Conservation (phyloP, 2,888 invertebrate species). For the Erannis defoliaria region DNA sequence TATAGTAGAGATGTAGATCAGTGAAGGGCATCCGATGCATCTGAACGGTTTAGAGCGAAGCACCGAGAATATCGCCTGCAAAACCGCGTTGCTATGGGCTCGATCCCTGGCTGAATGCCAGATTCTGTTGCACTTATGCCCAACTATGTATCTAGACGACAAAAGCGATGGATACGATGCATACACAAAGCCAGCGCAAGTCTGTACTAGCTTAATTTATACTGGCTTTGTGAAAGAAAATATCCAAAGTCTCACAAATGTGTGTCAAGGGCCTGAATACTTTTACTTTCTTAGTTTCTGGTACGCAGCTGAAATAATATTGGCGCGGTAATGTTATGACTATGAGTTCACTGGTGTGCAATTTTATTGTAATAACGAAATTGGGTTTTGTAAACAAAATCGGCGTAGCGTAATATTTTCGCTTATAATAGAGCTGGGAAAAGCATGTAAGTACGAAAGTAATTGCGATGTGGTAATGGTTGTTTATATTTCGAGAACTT, state of each 20-base stretch:
- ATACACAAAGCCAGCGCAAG: conserved; percentile 32
- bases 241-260: conserved; percentile 35
- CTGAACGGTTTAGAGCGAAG: conserved; percentile 12
- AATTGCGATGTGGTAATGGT: not conserved
- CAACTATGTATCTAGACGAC: conserved; percentile 33
- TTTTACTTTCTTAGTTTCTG: conserved; percentile 32
- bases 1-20: conserved; percentile 5
- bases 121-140: conserved; percentile 37
- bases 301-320: conserved; percentile 32
- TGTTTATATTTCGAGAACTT: not conserved
- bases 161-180: conserved; percentile 30
- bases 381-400: conserved; percentile 22
- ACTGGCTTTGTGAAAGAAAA: conserved; percentile 23
- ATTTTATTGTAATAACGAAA: conserved; percentile 22
- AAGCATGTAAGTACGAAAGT: not conserved
- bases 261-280: conserved; percentile 39
- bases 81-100: conserved; percentile 42
- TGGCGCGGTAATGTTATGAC: conserved; percentile 14
- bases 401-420: conserved; percentile 5
- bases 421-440: conserved; percentile 7
- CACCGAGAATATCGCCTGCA: conserved; percentile 23
- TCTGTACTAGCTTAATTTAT: not conserved
- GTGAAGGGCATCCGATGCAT: conserved; percentile 34
- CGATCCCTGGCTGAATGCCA: conserved; percentile 45
- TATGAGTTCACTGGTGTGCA: conserved; percentile 20